A percentile compares a stretch with the other conserved stretches of the same genome.
These are phyloP conservation scores for Brassicogethes aeneus DNA, from an alignment of 2,888 invertebrate genomes.

Conservation along the genomic window DNA sequence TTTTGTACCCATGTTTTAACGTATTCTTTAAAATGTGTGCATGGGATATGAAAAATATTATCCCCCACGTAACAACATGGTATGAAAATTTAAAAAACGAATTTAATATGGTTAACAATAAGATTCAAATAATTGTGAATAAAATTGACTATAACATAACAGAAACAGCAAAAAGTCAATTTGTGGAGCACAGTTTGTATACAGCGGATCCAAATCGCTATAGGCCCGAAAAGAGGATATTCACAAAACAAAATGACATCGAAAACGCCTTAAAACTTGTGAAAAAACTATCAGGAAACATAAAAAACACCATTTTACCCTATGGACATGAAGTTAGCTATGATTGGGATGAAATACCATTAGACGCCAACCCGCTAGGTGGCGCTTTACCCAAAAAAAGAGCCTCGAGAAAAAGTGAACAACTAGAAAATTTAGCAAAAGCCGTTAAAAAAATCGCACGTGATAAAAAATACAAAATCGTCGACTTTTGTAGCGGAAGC, in stretches of 20 bases:
- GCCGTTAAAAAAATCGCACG: conserved; percentile 62
- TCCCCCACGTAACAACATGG: conserved; percentile 45
- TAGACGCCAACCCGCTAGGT: conserved; percentile 65
- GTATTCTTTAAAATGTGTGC: conserved; percentile 45
- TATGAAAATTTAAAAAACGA: conserved; percentile 35
- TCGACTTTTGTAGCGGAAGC: conserved; percentile 92
- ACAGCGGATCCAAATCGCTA: conserved; percentile 70
- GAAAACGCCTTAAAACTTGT: conserved; percentile 49
- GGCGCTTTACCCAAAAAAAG: conserved; percentile 71
- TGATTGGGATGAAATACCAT: conserved; percentile 64
- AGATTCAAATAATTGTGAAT: neutral
- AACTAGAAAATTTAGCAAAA: conserved; percentile 74
- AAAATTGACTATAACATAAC: conserved; percentile 6
- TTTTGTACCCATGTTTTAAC: conserved; percentile 64
- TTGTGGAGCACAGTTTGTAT: conserved; percentile 58
- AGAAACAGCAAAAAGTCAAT: conserved; percentile 24
- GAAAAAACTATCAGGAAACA: conserved; percentile 40
- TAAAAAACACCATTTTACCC: conserved; percentile 33
- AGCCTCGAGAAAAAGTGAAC: conserved; percentile 70
- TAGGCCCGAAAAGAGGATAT: conserved; percentile 62
- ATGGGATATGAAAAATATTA: neutral
- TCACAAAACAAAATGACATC: conserved; percentile 69
- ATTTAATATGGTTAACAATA: neutral
- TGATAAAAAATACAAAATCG: conserved; percentile 51
- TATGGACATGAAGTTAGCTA: conserved; percentile 43